Conservation (phyloP, 2,888 invertebrate genomes). For the Xanthostigma xanthostigma region DNA sequence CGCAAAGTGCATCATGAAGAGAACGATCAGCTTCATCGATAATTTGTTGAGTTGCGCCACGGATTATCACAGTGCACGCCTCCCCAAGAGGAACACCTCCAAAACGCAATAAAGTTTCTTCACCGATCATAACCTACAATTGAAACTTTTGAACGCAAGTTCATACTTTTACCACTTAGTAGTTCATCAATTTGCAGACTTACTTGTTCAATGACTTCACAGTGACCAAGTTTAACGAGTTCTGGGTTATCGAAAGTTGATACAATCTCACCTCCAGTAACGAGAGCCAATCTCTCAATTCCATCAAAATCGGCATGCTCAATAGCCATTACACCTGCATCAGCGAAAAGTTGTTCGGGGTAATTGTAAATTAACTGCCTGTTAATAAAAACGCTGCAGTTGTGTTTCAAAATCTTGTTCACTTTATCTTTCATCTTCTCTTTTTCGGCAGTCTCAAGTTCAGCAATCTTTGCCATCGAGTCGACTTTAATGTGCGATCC, state of each 20-base stretch:
- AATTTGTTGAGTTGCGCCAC: conserved; percentile 96
- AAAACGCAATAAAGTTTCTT: conserved; percentile 88
- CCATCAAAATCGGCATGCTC: conserved; percentile 99
- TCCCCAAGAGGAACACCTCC: conserved; percentile 89
- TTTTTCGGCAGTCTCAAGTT: conserved; percentile 93
- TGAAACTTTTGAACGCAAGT: conserved; percentile 1
- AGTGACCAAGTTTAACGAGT: conserved; percentile 80
- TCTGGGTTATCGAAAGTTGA: conserved; percentile 96
- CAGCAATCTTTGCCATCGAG: conserved; percentile 90
- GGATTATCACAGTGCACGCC: conserved; percentile 92
- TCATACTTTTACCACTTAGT: not conserved
- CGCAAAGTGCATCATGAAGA: conserved; percentile 95
- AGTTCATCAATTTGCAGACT: conserved; percentile 11
- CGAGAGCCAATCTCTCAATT: conserved; percentile 90
- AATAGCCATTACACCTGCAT: conserved; percentile 97
- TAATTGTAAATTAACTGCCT: conserved; percentile 99
- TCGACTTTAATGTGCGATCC: conserved; percentile 89
- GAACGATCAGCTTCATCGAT: conserved; percentile 98
- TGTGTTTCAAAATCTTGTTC: conserved; percentile 84
- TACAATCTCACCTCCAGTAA: conserved; percentile 95
- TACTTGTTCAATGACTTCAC: conserved; percentile 88
- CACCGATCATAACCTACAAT: conserved; percentile 80
- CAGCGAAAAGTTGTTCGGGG: conserved; percentile 97
- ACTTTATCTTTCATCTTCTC: conserved; percentile 99
- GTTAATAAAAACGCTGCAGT: conserved; percentile 96